Evolutionary conservation across 2,797 vertebrate genomes (phyloP).

Genomic region (Xenops minutus): DNA sequence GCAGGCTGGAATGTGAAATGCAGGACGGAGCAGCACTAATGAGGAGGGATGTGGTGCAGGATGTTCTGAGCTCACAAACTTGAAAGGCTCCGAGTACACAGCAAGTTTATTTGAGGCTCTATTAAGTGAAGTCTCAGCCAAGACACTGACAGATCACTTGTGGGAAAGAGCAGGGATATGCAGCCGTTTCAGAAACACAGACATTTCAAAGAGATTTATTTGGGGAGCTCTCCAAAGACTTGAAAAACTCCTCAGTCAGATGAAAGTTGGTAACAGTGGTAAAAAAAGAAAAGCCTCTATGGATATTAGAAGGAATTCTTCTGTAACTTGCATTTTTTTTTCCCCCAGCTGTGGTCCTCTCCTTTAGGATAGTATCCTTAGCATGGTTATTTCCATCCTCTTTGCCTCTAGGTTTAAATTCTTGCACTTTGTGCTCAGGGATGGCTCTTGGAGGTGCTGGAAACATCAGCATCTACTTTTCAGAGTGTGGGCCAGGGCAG

Average conservation of each 20-base stretch:
- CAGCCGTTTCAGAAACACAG: not conserved
- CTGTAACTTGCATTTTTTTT: not conserved
- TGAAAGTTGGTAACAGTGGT: not conserved
- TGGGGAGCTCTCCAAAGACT: not conserved
- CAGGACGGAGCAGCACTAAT: not conserved
- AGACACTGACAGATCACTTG: not conserved
- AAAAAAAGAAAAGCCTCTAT: not conserved
- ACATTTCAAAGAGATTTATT: constrained; percentile 12
- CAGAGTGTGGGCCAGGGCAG: not conserved
- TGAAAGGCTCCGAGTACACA: not conserved
- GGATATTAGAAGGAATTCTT: not conserved
- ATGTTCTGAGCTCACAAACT: not conserved
- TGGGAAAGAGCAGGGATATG: not conserved
- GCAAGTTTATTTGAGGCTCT: not conserved
- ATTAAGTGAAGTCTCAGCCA: not conserved
- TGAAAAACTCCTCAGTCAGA: not conserved
- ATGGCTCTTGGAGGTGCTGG: not conserved
- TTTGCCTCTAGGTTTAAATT: not conserved
- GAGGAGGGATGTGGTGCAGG: not conserved
- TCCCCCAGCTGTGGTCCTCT: not conserved
- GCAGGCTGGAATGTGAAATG: not conserved
- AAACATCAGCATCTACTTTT: not conserved
- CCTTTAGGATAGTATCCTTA: not conserved
- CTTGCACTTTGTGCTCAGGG: not conserved
- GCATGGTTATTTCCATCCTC: not conserved